These are phyloP conservation scores for Streptopelia turtur DNA, from an alignment of 2,797 vertebrate species.

Conservation along the genomic window DNA sequence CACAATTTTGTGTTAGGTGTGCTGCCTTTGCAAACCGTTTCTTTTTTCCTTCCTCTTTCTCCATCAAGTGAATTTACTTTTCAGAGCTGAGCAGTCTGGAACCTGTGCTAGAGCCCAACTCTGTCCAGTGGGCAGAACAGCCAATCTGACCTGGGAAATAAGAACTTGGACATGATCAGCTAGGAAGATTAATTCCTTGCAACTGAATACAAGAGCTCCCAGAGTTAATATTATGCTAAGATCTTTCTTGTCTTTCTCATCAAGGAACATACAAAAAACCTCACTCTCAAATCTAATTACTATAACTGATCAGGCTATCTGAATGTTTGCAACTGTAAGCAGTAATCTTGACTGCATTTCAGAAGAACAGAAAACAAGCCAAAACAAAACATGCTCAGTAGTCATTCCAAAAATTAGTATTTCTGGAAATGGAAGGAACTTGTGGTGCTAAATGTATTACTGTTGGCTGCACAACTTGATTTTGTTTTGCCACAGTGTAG, in stretches of 20 bases:
- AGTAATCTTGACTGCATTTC: not conserved
- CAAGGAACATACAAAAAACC: not conserved
- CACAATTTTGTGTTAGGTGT: not conserved
- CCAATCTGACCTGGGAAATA: not conserved
- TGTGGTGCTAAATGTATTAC: accelerated
- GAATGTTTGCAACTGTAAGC: not conserved
- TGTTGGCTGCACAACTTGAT: not conserved
- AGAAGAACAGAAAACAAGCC: not conserved
- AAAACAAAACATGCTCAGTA: not conserved
- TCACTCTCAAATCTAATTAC: not conserved
- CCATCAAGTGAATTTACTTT: not conserved
- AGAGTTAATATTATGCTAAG: not conserved
- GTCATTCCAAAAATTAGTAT: not conserved
- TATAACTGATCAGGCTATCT: not conserved
- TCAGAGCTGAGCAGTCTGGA: not conserved
- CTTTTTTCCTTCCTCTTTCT: not conserved
- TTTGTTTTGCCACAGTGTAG: not conserved
- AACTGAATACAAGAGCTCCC: not conserved
- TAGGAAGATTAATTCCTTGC: not conserved
- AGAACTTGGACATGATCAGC: not conserved
- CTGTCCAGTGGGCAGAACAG: not conserved
- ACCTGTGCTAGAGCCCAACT: not conserved
- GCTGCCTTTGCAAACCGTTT: not conserved
- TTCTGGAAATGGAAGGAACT: not conserved
- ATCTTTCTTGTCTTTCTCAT: not conserved